These are phyloP conservation scores for Glossosoma conforme DNA, from an alignment of 1,140 invertebrate genomes.

Conservation along the genomic window DNA sequence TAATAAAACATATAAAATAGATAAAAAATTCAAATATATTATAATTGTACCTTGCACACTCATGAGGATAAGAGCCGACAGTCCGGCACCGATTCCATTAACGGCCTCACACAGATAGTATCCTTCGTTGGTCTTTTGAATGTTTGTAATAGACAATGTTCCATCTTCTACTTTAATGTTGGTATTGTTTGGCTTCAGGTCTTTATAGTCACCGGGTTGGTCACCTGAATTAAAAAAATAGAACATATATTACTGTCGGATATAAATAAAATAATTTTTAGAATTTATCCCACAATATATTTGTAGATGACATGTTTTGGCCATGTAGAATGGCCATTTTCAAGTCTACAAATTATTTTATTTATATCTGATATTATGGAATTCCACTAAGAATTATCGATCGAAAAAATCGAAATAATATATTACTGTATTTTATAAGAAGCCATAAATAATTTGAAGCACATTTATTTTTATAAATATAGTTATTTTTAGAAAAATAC, in stretches of 20 bases:
- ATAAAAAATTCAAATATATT: constrained; percentile 14
- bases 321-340: no score
- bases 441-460: neutral
- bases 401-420: neutral
- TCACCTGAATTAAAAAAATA: constrained; percentile 58
- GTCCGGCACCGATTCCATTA: constrained; percentile 90
- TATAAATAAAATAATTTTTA: no score
- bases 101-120: constrained; percentile 94
- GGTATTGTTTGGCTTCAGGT: constrained; percentile 82
- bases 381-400: no score
- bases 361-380: no score
- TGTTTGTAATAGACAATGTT: constrained; percentile 80
- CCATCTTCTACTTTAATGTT: constrained; percentile 89
- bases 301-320: no score
- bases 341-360: no score
- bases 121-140: constrained; percentile 88
- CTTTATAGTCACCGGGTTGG: constrained; percentile 86
- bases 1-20: no score
- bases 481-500: constrained; percentile 2
- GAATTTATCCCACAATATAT: no score
- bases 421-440: neutral
- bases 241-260: neutral
- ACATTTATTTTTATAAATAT: neutral
- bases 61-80: constrained; percentile 88
- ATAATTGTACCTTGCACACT: constrained; percentile 76